Evolutionary conservation across 1,140 invertebrate species (phyloP).

Genomic region (Nasonia vitripennis): DNA sequence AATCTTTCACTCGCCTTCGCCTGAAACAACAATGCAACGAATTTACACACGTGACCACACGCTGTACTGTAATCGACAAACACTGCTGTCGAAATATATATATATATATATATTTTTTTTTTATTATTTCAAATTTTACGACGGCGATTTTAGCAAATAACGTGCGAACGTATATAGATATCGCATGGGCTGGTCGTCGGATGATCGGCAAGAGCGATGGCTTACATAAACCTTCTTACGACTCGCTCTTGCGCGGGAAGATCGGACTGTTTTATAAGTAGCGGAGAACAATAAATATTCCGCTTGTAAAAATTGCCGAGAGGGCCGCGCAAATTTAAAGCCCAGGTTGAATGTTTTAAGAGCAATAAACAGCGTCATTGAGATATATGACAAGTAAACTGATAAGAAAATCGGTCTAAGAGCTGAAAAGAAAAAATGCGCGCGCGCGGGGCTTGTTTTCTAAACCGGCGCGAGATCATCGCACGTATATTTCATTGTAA

Average conservation of each 20-base stretch:
- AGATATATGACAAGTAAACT: constrained; percentile 8
- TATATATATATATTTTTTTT: no score
- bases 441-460: no score
- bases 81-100: not conserved
- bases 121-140: no score
- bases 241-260: not conserved
- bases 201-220: no score
- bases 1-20: constrained; percentile 46
- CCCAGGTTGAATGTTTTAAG: not conserved
- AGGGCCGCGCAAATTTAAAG: not conserved
- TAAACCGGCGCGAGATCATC: no score
- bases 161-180: no score
- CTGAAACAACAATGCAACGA: constrained; percentile 54
- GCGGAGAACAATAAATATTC: not conserved
- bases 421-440: not conserved
- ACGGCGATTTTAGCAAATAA: no score
- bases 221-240: no score
- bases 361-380: constrained; percentile 38
- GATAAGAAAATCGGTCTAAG: not conserved
- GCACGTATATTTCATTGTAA: no score
- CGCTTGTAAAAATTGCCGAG: not conserved
- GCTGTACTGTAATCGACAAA: no score
- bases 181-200: no score
- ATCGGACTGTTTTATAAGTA: not conserved
- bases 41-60: not conserved